These are phyloP conservation scores for Babylonia areolata DNA, from an alignment of 1,140 invertebrate species.

Conservation along the genomic window DNA sequence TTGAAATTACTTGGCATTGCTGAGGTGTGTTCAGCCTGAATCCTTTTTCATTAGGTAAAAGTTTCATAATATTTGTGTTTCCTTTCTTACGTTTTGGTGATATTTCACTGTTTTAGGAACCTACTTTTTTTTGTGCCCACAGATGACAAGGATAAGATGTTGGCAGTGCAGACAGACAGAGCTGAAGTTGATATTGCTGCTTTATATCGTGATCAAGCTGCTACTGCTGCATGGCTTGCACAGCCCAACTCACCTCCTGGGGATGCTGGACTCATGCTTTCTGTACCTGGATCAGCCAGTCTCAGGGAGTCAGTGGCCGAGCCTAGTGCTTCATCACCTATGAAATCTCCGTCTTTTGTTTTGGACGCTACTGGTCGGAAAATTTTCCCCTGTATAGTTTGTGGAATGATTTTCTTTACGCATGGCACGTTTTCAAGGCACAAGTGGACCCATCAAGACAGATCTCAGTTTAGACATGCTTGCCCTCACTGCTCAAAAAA, in stretches of 20 bases:
- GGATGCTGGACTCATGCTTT: not conserved
- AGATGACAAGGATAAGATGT: constrained; percentile 10
- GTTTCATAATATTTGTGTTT: not conserved
- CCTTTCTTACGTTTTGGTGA: not conserved
- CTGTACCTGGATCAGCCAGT: not conserved
- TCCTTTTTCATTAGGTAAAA: no score
- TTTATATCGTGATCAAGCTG: not conserved
- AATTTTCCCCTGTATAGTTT: not conserved
- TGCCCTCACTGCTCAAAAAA: constrained; percentile 4
- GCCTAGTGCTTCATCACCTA: not conserved
- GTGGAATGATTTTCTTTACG: not conserved
- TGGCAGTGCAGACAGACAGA: not conserved
- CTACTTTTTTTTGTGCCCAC: not conserved
- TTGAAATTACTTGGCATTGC: no score
- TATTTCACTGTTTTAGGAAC: not conserved
- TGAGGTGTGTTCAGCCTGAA: no score
- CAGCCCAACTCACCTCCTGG: not conserved
- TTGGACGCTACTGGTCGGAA: not conserved
- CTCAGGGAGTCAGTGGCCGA: not conserved
- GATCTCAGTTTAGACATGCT: not conserved
- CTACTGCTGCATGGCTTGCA: not conserved
- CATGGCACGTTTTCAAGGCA: not conserved
- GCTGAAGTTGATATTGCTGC: not conserved
- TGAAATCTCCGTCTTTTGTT: not conserved
- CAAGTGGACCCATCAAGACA: constrained; percentile 5